Base-by-base conservation (phyloP, 2,797 vertebrate genomes). In the Notoglanidium macrostoma region DNA sequence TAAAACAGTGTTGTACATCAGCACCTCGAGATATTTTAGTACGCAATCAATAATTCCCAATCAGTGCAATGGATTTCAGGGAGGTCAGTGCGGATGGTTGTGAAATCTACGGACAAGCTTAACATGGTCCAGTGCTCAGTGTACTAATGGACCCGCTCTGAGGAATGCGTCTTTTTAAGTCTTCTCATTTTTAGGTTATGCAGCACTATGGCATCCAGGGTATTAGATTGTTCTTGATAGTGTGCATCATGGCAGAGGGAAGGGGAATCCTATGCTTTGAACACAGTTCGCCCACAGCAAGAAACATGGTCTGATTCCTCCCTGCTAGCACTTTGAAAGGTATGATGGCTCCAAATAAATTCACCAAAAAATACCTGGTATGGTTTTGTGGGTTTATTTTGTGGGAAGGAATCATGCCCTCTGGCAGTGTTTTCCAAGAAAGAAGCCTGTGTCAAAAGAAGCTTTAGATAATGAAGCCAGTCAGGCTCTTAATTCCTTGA, bases 1-100 rank as follows among this genome's bases (percentile, higher is more conserved):
- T 93, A 95, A 95, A 95, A 92, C 91, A 93, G 92, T 93, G 93
- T 94, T 95, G 93, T 95, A 95, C 94, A 95, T 93, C 93, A 95
- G 92, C 84, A 90, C 94, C 94, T 94, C 89, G 7, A 63, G 35
- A 49, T 46, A 29, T 63, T 81, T 81, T 63, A 46, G 57, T n/a
- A 81, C 2, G 8, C 14, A 29, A 49, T 81, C 57, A 35, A 81
- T 81, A 63, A 63, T 63, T 81, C 57, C 40, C 59, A 63, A 81
- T 63, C 79, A 59, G 21, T 59, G 49, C 12, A 78, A 78, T 35
- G 29, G 74, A 19, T 77, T 55, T 78, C 7, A 4, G 29, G 54
- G 17, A 78, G 51, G 35, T 21, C 78, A 44, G 26, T n/a, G 40
- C 57, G 19, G 79, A 81, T 81, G 59, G 40, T 46, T 81, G 35